Conservation (phyloP, 1,140 invertebrate species). For the Acromyrmex charruanus region DNA sequence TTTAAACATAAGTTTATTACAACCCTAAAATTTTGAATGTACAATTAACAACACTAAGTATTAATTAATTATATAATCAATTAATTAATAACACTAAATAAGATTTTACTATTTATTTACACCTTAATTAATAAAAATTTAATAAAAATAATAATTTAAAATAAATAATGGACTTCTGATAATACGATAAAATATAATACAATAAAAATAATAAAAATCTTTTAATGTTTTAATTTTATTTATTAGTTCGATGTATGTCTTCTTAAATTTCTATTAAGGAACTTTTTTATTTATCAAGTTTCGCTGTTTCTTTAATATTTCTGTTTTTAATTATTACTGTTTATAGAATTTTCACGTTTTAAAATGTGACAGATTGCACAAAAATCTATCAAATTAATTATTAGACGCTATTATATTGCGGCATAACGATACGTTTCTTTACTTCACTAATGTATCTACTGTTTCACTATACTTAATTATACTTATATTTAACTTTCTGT, state of each 20-base stretch:
- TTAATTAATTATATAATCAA: not conserved
- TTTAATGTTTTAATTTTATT: constrained; percentile 3
- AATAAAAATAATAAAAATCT: not conserved
- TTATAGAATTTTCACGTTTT: not conserved
- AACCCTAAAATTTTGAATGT: not conserved
- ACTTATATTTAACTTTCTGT: not conserved
- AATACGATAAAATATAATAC: too few relatives aligned
- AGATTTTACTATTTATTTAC: not conserved
- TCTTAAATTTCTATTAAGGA: not conserved
- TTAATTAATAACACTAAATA: not conserved
- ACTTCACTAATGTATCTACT: not conserved
- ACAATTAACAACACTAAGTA: not conserved
- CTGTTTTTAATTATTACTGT: too few relatives aligned
- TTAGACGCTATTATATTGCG: not conserved
- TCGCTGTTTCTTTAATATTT: too few relatives aligned
- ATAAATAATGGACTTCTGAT: too few relatives aligned
- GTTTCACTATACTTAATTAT: not conserved
- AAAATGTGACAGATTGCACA: not conserved
- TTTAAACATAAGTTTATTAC: not conserved
- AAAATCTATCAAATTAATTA: not conserved
- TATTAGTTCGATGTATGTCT: not conserved
- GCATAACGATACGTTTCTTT: not conserved
- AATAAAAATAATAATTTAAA: too few relatives aligned
- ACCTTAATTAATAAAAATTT: not conserved
- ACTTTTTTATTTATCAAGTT: not conserved